A percentile compares a stretch with the other conserved stretches of the same genome.
Conservation (phyloP, 2,113 vertebrate species). For the Fulica atra region DNA sequence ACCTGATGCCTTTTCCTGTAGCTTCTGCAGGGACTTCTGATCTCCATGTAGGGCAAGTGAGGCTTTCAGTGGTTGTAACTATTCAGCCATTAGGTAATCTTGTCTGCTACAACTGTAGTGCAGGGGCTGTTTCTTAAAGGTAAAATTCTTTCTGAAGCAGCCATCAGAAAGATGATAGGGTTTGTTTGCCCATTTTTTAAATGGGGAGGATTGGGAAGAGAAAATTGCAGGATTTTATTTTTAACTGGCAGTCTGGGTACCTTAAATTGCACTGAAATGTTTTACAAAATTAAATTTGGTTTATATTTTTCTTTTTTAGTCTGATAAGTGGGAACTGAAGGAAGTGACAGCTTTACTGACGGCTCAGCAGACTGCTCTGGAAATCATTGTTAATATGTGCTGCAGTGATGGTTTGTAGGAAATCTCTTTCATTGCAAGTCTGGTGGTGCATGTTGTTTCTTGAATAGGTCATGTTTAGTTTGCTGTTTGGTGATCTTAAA, state of each 20-base stretch:
- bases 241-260: neutral
- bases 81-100: neutral
- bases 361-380: slow-evolving; percentile 95
- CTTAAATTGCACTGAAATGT: neutral
- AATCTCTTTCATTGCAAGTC: neutral
- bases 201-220: neutral
- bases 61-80: neutral
- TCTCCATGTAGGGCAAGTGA: neutral
- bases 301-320: slow-evolving; percentile 71
- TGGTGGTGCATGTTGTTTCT: neutral
- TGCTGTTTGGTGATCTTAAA: neutral
- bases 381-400: slow-evolving; percentile 98
- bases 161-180: neutral
- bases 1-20: neutral
- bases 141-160: neutral
- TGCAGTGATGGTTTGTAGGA: slow-evolving; percentile 88
- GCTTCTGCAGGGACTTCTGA: neutral
- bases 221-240: neutral
- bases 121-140: neutral
- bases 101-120: neutral
- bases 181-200: neutral
- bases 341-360: slow-evolving; percentile 87
- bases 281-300: neutral
- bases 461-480: neutral
- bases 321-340: slow-evolving; percentile 85